These are phyloP conservation scores for Pogonomyrmex californicus DNA, from an alignment of 1,140 invertebrate species.

Conservation along the genomic window DNA sequence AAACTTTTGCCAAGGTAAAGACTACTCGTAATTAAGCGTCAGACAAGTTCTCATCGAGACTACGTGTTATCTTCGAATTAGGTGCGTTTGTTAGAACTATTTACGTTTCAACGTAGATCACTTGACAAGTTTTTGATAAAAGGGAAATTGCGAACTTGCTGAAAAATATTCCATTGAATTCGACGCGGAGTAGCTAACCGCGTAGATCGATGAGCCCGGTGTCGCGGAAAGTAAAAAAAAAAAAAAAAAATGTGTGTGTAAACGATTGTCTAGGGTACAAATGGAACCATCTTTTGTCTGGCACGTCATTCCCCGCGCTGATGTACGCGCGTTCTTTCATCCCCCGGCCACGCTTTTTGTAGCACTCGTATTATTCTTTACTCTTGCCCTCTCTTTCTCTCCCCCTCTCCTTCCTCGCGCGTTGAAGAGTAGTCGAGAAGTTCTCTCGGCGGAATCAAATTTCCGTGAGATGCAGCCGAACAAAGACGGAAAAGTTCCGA, in stretches of 20 bases:
- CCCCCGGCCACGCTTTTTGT: constrained; percentile 55
- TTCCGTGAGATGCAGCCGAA: constrained; percentile 68
- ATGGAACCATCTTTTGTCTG: constrained; percentile 57
- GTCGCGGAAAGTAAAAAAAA: constrained; percentile 30
- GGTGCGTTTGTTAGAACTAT: background rate
- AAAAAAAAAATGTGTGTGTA: background rate
- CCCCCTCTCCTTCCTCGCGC: background rate
- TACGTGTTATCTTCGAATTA: background rate
- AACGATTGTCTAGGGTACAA: constrained; percentile 57
- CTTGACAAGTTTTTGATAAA: background rate
- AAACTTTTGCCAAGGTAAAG: background rate
- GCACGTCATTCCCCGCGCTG: background rate
- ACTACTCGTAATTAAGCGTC: constrained; percentile 2
- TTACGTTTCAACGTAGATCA: background rate
- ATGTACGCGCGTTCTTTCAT: constrained; percentile 47
- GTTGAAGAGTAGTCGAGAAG: constrained; percentile 49
- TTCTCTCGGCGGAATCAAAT: constrained; percentile 72
- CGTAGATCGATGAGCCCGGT: constrained; percentile 11
- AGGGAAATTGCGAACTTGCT: background rate
- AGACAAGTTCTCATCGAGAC: background rate
- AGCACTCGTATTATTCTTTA: constrained; percentile 66
- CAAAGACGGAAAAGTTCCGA: constrained; percentile 68
- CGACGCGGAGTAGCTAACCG: background rate
- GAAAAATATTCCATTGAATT: background rate
- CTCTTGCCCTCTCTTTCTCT: background rate